Evolutionary conservation across 2,888 invertebrate species (phyloP).

Genomic region (Didymodactylos carnosus): DNA sequence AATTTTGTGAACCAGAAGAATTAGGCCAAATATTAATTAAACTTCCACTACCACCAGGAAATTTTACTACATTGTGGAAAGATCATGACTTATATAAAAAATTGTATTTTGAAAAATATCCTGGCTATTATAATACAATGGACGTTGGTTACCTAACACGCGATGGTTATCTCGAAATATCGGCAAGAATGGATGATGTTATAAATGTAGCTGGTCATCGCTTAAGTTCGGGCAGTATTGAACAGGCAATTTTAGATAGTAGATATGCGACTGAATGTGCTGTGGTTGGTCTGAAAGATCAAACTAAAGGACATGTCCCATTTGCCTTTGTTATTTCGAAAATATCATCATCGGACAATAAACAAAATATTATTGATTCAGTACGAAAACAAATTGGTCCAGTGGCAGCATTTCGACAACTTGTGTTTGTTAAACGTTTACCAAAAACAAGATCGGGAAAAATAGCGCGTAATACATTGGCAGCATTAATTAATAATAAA

Average conservation of each 20-base stretch:
- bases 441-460: slow-evolving; percentile 72
- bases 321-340: slow-evolving; percentile 40
- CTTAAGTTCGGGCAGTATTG: slow-evolving; percentile 65
- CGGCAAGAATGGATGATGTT: slow-evolving; percentile 74
- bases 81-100: slow-evolving; percentile 58
- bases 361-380: slow-evolving; percentile 41
- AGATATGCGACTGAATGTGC: slow-evolving; percentile 64
- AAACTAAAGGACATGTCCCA: slow-evolving; percentile 71
- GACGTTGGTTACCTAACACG: slow-evolving; percentile 70
- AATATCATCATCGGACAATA: slow-evolving; percentile 33
- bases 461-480: slow-evolving; percentile 59
- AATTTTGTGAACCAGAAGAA: slow-evolving; percentile 50
- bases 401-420: slow-evolving; percentile 64
- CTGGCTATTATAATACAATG: slow-evolving; percentile 78
- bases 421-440: slow-evolving; percentile 54
- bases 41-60: slow-evolving; percentile 70
- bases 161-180: slow-evolving; percentile 64
- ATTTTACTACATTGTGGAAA: slow-evolving; percentile 58
- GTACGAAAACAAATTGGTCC: slow-evolving; percentile 56
- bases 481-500: slow-evolving; percentile 62
- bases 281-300: slow-evolving; percentile 70
- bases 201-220: slow-evolving; percentile 86
- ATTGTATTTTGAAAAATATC: slow-evolving; percentile 59
- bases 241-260: slow-evolving; percentile 61
- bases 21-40: slow-evolving; percentile 54